Evolutionary conservation across 2,797 vertebrate species (phyloP).

Genomic region (Florisuga fusca): DNA sequence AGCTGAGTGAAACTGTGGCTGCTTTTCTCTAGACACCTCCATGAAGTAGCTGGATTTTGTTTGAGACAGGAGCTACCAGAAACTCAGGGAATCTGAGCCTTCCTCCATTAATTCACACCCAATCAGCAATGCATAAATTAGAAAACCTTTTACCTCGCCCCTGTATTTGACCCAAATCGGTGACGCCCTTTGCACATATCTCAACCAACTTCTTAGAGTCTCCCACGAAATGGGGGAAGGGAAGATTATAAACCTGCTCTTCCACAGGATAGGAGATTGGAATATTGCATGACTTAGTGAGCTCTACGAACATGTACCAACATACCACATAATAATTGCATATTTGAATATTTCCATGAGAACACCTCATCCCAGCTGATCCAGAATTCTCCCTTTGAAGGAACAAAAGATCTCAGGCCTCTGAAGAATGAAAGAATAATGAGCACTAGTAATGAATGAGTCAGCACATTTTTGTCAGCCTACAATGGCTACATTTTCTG

Average conservation of each 20-base stretch:
- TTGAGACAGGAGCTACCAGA: not conserved
- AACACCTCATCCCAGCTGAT: not conserved
- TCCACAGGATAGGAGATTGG: not conserved
- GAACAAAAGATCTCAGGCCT: not conserved
- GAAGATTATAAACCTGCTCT: not conserved
- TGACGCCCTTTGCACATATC: not conserved
- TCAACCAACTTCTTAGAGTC: not conserved
- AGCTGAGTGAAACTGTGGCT: not conserved
- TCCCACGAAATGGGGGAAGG: not conserved
- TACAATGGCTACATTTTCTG: not conserved
- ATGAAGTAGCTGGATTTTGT: not conserved
- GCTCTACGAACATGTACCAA: slow-evolving; percentile 5
- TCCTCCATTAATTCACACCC: not conserved
- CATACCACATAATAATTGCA: not conserved
- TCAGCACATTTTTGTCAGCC: not conserved
- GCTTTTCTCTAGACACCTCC: not conserved
- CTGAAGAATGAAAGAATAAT: not conserved
- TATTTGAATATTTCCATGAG: slow-evolving; percentile 17
- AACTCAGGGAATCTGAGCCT: not conserved
- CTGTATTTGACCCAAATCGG: not conserved
- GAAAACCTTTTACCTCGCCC: not conserved
- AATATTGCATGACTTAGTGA: not conserved
- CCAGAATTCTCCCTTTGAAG: not conserved
- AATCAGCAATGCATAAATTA: not conserved
- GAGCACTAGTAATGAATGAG: not conserved